Evolutionary conservation across 2,113 vertebrate genomes (phyloP).

Genomic region (Melanotaenia duboulayi): DNA sequence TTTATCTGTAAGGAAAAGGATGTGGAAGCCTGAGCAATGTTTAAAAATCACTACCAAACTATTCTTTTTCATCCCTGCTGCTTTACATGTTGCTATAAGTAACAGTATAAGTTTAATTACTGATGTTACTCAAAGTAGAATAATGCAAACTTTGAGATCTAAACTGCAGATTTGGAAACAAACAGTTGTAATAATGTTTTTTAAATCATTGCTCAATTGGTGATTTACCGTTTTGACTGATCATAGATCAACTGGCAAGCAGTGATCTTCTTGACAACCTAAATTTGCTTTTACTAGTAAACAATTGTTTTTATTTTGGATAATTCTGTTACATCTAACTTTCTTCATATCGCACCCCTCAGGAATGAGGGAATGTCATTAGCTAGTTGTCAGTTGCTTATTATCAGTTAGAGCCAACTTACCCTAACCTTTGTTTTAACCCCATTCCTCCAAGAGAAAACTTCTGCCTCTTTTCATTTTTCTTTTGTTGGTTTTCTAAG

Average conservation of each 20-base stretch:
- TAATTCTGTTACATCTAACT: background rate
- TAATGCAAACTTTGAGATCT: background rate
- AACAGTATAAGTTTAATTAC: background rate
- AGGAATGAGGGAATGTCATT: no score
- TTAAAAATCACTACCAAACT: no score
- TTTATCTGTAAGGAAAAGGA: slow-evolving; percentile 2
- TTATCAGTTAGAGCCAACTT: background rate
- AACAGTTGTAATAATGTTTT: background rate
- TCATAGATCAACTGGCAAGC: background rate
- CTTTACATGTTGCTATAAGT: background rate
- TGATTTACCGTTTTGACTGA: background rate
- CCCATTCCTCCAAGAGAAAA: background rate
- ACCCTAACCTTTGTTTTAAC: background rate
- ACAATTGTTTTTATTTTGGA: background rate
- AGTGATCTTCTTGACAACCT: no score
- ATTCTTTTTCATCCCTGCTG: background rate
- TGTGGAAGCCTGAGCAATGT: no score
- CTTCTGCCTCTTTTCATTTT: background rate
- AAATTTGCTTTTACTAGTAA: background rate
- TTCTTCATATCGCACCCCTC: no score
- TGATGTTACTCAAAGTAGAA: background rate
- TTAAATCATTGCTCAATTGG: background rate
- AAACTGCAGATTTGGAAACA: no score
- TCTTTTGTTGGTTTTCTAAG: background rate
- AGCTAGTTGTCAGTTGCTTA: background rate